Evolutionary conservation across 2,888 invertebrate species (phyloP), one percentile per base, ranked within the genome.

Genomic region (Drosophila kanekoi): DNA sequence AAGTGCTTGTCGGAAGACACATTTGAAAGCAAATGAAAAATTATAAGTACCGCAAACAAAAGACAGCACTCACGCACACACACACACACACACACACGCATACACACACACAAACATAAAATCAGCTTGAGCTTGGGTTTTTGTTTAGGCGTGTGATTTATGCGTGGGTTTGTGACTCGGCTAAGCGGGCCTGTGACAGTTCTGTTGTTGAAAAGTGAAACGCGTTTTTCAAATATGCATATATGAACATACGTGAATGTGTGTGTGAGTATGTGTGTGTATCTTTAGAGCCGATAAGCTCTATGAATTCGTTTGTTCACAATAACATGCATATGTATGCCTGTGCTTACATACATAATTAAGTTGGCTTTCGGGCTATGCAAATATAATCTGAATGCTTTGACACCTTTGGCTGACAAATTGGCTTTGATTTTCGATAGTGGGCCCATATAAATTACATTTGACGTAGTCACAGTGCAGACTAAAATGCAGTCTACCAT

Each of bases 1-100:
- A 79, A 68, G 67, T 77, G 80, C 58, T 76, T 76, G 65, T 58
- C 76, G 59, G 48, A 77, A 58, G 70, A 51, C 53, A 47, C 54
- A 60, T 57, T 53, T 60, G 48, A 71, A 75, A 67, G 62, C 66
- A 74, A 75, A 61, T 48, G 47, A 51, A 60, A 75, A 64, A 72
- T 68, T 75, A 75, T 68, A 75, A 75, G 75, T 72, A 75, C 68
- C 62, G 61, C 38, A 56, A 54, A 40, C 13, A 63, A 63, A 14
- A 14, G 14, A 65, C 37, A 58, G 40, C 38, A 16, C 18, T 16
- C 32, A 18, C 18, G 35, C 38, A 18, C 16, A 20, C 23, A 13
- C 52, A 57, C 38, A 18, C 57, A 48, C 40, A 38, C 45, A 16
- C 37, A 13, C 41, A 13, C 33, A 14, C 41, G 9, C 16, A n/a